These are phyloP conservation scores for Zhengitettix transpicula DNA, from an alignment of 2,888 invertebrate species.

Conservation along the genomic window DNA sequence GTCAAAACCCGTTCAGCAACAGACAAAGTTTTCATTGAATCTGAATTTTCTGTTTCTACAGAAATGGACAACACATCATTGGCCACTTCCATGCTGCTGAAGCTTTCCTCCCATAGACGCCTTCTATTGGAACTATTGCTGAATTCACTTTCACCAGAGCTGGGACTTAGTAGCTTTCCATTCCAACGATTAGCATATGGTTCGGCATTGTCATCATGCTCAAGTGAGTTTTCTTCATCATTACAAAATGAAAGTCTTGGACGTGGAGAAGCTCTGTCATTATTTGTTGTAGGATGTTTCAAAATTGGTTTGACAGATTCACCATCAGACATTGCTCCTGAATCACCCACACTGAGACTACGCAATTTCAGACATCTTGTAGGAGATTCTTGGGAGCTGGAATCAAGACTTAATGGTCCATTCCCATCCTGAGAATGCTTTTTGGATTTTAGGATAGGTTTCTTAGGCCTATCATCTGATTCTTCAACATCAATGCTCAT, in stretches of 20 bases:
- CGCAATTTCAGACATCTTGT: slow-evolving; percentile 2
- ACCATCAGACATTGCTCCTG: slow-evolving; percentile 15
- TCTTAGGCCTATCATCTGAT: slow-evolving; percentile 52
- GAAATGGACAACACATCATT: not conserved
- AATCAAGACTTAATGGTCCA: not conserved
- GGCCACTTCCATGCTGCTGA: not conserved
- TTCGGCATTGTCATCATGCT: not conserved
- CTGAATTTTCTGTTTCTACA: slow-evolving; percentile 3
- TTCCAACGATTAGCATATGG: not conserved
- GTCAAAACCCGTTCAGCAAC: slow-evolving; percentile 50
- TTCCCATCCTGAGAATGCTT: slow-evolving; percentile 32
- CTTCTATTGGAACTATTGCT: slow-evolving; percentile 31
- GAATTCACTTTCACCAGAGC: slow-evolving; percentile 32
- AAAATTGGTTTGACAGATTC: slow-evolving; percentile 43
- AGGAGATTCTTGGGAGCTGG: slow-evolving; percentile 1
- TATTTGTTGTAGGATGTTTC: slow-evolving; percentile 42
- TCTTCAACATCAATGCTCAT: slow-evolving; percentile 25
- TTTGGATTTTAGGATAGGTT: slow-evolving; percentile 62
- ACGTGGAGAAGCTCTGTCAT: slow-evolving; percentile 32
- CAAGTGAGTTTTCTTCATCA: slow-evolving; percentile 22
- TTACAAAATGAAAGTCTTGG: slow-evolving; percentile 46
- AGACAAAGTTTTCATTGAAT: slow-evolving; percentile 29
- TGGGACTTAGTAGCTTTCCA: not conserved
- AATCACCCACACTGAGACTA: slow-evolving; percentile 4
- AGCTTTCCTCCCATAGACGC: slow-evolving; percentile 24